These are phyloP conservation scores for Anseranas semipalmata DNA, from an alignment of 2,113 vertebrate species.

Conservation along the genomic window DNA sequence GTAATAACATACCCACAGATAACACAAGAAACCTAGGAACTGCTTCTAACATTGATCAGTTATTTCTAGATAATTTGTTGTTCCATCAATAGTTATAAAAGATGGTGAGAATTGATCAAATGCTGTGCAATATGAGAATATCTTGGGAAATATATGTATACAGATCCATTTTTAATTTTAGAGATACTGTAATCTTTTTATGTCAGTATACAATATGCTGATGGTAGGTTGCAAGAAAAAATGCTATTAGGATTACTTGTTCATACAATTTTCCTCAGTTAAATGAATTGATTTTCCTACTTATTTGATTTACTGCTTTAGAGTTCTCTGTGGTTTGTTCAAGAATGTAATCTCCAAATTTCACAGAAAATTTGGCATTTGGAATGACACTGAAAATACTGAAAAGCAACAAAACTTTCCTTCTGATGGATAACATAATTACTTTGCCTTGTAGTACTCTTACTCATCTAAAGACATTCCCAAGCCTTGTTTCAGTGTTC, in stretches of 20 bases:
- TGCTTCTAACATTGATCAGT: constrained; percentile 64
- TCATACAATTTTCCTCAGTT: constrained; percentile 56
- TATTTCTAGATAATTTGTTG: constrained; percentile 71
- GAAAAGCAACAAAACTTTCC: constrained; percentile 14
- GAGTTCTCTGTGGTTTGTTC: constrained; percentile 44
- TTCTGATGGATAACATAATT: constrained; percentile 1
- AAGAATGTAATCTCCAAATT: constrained; percentile 46
- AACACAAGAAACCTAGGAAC: constrained; percentile 2
- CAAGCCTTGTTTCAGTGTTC: not conserved
- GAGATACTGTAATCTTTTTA: constrained; percentile 73
- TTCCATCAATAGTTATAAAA: constrained; percentile 74
- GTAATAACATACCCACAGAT: constrained; percentile 28
- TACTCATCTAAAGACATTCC: not conserved
- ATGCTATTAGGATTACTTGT: constrained; percentile 60
- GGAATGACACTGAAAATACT: constrained; percentile 17
- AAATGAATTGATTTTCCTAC: constrained; percentile 72
- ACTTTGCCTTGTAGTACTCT: not conserved
- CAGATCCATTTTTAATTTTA: constrained; percentile 79
- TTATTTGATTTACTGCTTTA: constrained; percentile 66
- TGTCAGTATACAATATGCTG: constrained; percentile 53
- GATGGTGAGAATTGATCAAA: constrained; percentile 65
- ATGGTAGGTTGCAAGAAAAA: constrained; percentile 45
- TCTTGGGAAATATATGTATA: constrained; percentile 68
- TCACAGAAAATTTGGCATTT: constrained; percentile 35
- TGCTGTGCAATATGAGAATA: constrained; percentile 21